Base-by-base conservation (phyloP, 2,888 invertebrate genomes). In the Mythimna ferrago region DNA sequence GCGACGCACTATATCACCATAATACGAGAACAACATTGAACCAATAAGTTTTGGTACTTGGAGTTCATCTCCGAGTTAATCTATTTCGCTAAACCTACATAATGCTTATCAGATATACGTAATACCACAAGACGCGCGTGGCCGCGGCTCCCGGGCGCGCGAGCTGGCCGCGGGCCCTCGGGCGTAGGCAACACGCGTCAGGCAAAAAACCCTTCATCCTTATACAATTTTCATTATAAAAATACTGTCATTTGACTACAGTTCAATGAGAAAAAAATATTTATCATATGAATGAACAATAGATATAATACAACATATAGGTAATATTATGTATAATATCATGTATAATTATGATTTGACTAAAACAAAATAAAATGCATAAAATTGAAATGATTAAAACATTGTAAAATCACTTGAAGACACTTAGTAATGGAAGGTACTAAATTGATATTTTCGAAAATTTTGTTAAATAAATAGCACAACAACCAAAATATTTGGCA, bases 221-320 rank as follows among this genome's bases (percentile, higher is more conserved):
- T 94, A 95, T 93, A 96, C 96, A 95, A 95, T 95, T 95, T 94
- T 93, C 94, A 90, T 94, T 96, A 96, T 89, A 96, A 96, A 96
- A 96, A 96, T 96, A 96, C 96, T 96, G 96, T 95, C 95, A 96
- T 96, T 96, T 96, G 96, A 96, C 96, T 96, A 96, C 95, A 95
- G 95, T 95, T 96, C 94, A 92, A 92, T 94, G 94, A 95, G 93
- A 95, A 94, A 95, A 94, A 90, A 94, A 94, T 92, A 94, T 91
- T 92, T 92, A 93, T 92, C 86, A 93, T 93, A 93, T 92, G 90
- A 94, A 94, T 92, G 93, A 96, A 95, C 93, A 93, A 94, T 95
- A 94, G 86, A 94, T 94, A 94, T 89, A 93, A 92, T 93, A 94
- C 91, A 95, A 94, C 93, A 92, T 89, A 93, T 89, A 89, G 77